Evolutionary conservation across 53 echinoderm and acorn worm genomes (phyloP), one percentile per base, ranked within the genome.

Genomic region (Zoroaster sp.): DNA sequence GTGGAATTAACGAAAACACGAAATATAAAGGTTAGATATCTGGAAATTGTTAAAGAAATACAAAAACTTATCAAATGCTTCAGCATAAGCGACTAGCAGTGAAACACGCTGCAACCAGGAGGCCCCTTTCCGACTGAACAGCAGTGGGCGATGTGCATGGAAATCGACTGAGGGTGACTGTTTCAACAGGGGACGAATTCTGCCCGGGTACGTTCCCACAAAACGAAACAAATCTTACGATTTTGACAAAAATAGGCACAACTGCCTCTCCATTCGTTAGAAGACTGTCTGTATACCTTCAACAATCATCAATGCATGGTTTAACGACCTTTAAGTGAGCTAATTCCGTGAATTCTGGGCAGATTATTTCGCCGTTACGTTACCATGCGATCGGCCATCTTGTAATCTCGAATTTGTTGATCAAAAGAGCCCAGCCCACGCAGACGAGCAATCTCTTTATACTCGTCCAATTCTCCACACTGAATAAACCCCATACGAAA

Each of bases 401-500:
- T 81, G 81, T 81, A 21, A 11, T 66, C 40, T 36, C 28, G 39
- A 23, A 65, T 66, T 38, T 23, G 38, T 67, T 66, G 15, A 23
- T 66, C 36, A 40, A 11, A 66, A 81, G 66, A 18, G 14, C 66
- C 43, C 81, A 63, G 66, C 81, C 81, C 67, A 81, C 81, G 41
- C 81, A 81, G 42, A 11, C 30, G 11, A 8, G 18, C 35, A 67
- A 39, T 65, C 31, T 32, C 81, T n/a, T 41, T 40, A 41, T 66
- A 36, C 81, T 66, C 18, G 15, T 20, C 12, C 13, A 40, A 43
- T 41, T n/a, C 81, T 5, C 30, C 35, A 67, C 66, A 66, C 15
- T 66, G 30, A 66, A 39, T 18, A 40, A 66, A 65, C 81, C 65
- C 81, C 81, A 81, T 66, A 81, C 81, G 81, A 81, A 81, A 81